phyloP scores from a whole-genome alignment of 2,113 vertebrate species.

The Leucopsar rothschildi region DNA sequence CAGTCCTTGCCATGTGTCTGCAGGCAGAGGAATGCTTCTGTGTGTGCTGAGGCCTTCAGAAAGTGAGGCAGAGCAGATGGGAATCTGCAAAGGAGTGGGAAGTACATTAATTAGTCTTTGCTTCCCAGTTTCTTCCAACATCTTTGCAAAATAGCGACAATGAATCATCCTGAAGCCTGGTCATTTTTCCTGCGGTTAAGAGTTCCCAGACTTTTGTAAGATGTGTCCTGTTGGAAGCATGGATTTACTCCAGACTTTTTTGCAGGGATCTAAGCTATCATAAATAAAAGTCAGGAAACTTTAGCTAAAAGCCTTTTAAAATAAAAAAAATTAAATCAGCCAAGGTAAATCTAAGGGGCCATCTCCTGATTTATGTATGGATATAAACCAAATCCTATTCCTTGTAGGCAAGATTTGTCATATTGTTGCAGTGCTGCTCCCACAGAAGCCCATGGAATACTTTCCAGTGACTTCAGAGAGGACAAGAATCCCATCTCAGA shows the following conservation, averaged over 20 bases:
- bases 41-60: background rate
- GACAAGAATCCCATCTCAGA: background rate
- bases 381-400: background rate
- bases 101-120: background rate
- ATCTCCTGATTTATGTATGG: background rate
- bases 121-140: background rate
- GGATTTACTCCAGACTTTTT: background rate
- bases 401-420: background rate
- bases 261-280: background rate
- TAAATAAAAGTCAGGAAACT: background rate
- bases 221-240: background rate
- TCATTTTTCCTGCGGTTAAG: constrained; percentile 24
- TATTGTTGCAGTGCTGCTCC: background rate
- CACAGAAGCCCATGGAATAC: background rate
- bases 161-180: constrained; percentile 27
- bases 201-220: constrained; percentile 18
- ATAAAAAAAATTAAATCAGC: background rate
- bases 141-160: background rate
- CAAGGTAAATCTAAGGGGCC: background rate
- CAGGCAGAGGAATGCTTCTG: background rate
- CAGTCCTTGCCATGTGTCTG: background rate
- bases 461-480: background rate
- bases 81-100: background rate
- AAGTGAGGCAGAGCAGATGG: background rate
- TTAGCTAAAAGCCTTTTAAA: background rate